Evolutionary conservation across 1,140 invertebrate species (phyloP).

Genomic region (Drosophila nigromelanica): DNA sequence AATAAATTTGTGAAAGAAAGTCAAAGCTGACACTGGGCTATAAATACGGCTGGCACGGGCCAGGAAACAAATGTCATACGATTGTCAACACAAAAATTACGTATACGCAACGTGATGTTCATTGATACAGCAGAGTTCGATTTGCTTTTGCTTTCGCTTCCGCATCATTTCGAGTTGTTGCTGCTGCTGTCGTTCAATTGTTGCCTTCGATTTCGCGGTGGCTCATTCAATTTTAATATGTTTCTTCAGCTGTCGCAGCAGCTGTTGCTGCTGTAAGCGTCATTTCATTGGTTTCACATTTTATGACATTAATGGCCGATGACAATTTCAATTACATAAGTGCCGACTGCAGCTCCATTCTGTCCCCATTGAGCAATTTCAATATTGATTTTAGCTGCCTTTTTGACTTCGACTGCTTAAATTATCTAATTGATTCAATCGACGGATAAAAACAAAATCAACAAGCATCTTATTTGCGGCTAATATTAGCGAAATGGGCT

Average conservation of each 20-base stretch:
- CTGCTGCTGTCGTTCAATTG: constrained; percentile 37
- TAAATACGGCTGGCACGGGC: constrained; percentile 46
- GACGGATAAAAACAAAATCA: not conserved
- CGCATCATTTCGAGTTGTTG: constrained; percentile 16
- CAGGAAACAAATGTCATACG: constrained; percentile 60
- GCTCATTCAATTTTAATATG: constrained; percentile 44
- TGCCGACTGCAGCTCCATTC: not conserved
- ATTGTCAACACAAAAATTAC: constrained; percentile 53
- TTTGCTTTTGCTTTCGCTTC: constrained; percentile 44
- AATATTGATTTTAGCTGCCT: not conserved
- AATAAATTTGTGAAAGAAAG: not conserved
- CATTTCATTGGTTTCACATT: constrained; percentile 35
- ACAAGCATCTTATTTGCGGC: not conserved
- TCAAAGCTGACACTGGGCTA: constrained; percentile 12
- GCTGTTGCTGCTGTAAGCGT: constrained; percentile 26
- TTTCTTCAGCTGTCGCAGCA: constrained; percentile 13
- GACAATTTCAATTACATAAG: constrained; percentile 47
- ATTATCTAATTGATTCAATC: constrained; percentile 10
- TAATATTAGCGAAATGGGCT: not conserved
- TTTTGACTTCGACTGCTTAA: not conserved
- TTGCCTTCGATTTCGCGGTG: constrained; percentile 41
- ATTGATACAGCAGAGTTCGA: constrained; percentile 33
- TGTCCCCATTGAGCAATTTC: not conserved
- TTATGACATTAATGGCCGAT: constrained; percentile 36
- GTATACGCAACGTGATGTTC: constrained; percentile 41